Base-by-base conservation (phyloP, 2,888 invertebrate genomes). In the Buathra laborator region DNA sequence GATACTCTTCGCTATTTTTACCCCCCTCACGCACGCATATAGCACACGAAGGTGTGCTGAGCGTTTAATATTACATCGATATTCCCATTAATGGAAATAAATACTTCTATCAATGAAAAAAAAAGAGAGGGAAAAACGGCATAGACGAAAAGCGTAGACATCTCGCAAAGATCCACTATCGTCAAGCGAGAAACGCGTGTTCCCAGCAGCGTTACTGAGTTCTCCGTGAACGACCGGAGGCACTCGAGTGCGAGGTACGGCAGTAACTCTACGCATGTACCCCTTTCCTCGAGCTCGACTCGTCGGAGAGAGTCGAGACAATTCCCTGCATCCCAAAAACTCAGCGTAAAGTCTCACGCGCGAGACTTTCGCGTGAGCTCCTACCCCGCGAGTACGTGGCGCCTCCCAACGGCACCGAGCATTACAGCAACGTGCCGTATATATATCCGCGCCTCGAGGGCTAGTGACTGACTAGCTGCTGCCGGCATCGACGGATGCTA, bases 191-290 rank as follows among this genome's bases (percentile, higher is more conserved):
- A 24, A 24, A 1, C 24, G 24, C 24, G 24, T 2, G 24, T 2
- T 24, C 24, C 24, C 2, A 3, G 12, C 59, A 14, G 1, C 59
- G 59, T n/a, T 29, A 4, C 59, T 24, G 59, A 24, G 59, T 29
- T 14, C 10, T 29, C 29, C 64, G 44, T 32, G 9, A 32, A 32
- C 44, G 64, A 62, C 5, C 51, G 6, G 53, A 74, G 44, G 74
- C 43, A 51, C 75, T n/a, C 6, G 1, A 44, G 51, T 82, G 56
- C 32, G 51, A 68, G 16, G 66, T 74, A 43, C 74, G 24, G 1
- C 66, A 74, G 43, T 1, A 10, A 2, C 59, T 32, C 3, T 7
- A 5, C 2, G 4, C 29, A 37, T 56, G 75, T 7, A 48, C 74
- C 12, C 51, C 24, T 67, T 24, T 24, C 24, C 24, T 24, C 24